Evolutionary conservation across 1,140 invertebrate species (phyloP), one percentile per base, ranked within the genome.

Genomic region (Atta texana): DNA sequence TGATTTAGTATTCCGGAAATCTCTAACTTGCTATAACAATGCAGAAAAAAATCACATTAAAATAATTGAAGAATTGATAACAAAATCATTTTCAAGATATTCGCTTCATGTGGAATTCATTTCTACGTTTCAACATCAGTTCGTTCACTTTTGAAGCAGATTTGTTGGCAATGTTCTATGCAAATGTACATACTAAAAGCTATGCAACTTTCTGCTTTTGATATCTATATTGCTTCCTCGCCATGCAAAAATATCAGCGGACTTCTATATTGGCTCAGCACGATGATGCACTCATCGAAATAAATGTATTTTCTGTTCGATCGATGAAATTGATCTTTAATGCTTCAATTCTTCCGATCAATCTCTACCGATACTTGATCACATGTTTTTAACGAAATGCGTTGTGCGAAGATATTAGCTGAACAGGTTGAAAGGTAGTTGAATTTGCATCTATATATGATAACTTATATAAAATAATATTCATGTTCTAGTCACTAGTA

Each of bases 371-470:
- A 55, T 78, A 72, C 18, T 72, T 78, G 64, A 57, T 6, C 72
- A 88, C 49, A 34, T 86, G 87, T 16, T 61, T 76, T 10, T 18
- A 69, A 39, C 14, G 16, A 2, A 24, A 21, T 28, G 16, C 14
- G 53, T 44, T 53, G 72, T 49, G 66, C 8, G 51, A 44, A 1
- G 24, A n/a, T 68, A 63, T 77, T 28, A 51, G 1, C 1, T 75
- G 28, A 87, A 81, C 68, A 51, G 49, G 34, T 31, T 44, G 39
- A 44, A 8, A 44, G 6, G 78, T 61, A 74, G 14, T 24, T 39
- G 34, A 4, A 78, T 82, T 87, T 88, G 24, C 63, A 85, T 64
- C 69, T 5, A 28, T n/a, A 28, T n/a, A 59, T 69, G 68, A 53
- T 49, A 72, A 71, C 14, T 10, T 53, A 16, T 31, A 72, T 57